phyloP scores from a whole-genome alignment of 2,113 vertebrate species.

The Sylvia atricapilla region DNA sequence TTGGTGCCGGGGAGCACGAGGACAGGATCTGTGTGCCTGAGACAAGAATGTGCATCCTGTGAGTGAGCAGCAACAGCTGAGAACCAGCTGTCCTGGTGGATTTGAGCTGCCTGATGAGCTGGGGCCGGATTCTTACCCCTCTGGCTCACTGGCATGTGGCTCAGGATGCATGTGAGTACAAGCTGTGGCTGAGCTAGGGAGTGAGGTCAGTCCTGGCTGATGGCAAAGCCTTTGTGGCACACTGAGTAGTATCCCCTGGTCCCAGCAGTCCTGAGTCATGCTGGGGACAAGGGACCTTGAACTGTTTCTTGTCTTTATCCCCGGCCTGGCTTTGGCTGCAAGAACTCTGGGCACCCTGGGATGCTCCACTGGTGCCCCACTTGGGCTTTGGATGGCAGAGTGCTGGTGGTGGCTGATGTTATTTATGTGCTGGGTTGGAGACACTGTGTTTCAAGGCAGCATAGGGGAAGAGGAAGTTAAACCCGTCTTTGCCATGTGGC shows the following conservation, averaged over 20 bases:
- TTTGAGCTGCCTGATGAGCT: not conserved
- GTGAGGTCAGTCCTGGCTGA: accelerated
- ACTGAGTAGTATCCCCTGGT: not conserved
- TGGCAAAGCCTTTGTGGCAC: not conserved
- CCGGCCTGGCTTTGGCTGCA: not conserved
- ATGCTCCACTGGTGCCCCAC: not conserved
- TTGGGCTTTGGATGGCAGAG: accelerated
- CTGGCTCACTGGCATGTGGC: not conserved
- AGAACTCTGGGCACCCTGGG: not conserved
- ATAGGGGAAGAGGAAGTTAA: not conserved
- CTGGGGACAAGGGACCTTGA: not conserved
- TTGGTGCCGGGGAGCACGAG: accelerated
- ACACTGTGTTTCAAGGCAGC: accelerated
- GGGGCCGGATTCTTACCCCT: not conserved
- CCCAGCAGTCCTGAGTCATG: not conserved
- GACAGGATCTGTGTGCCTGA: not conserved
- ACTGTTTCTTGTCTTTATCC: not conserved
- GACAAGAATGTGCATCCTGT: not conserved
- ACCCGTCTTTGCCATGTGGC: not conserved
- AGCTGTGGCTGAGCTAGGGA: not conserved
- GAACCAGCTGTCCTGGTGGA: conserved; percentile 38
- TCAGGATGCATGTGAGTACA: not conserved
- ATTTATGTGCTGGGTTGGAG: not conserved
- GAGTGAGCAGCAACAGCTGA: conserved; percentile 59
- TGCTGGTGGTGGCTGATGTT: not conserved